These are phyloP conservation scores for Gonatopus flavifemur DNA, from an alignment of 1,140 invertebrate genomes.

Conservation along the genomic window DNA sequence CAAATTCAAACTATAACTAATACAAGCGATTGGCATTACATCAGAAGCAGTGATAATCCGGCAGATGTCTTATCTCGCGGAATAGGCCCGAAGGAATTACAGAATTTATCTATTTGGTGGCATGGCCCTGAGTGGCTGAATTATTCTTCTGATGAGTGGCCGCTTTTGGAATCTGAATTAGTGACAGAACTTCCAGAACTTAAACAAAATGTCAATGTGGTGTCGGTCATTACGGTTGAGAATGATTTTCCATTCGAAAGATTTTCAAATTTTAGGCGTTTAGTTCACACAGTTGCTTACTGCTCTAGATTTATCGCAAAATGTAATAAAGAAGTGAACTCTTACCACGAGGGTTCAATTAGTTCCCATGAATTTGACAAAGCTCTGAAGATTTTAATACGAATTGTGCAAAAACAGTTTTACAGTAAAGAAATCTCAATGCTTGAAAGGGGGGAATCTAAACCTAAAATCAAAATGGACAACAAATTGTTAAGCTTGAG, in stretches of 20 bases:
- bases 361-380: neutral
- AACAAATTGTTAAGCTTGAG: conserved; percentile 1
- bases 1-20: conserved; percentile 36
- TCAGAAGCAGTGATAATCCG: conserved; percentile 35
- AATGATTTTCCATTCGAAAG: neutral
- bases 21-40: conserved; percentile 31
- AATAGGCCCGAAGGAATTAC: conserved; percentile 13
- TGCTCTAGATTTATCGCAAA: conserved; percentile 9
- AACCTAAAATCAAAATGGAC: too few species aligned
- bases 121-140: conserved; percentile 29
- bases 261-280: conserved; percentile 2
- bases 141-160: neutral
- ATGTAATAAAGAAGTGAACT: neutral
- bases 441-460: neutral
- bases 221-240: neutral
- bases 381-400: neutral
- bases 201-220: neutral
- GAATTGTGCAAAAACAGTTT: neutral
- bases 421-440: conserved; percentile 4
- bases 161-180: neutral
- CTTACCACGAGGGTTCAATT: neutral
- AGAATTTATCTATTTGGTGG: conserved; percentile 21
- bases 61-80: conserved; percentile 42
- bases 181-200: neutral
- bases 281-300: conserved; percentile 5